These are phyloP conservation scores for Empidonax alnorum DNA, from an alignment of 2,113 vertebrate genomes.

Conservation along the genomic window DNA sequence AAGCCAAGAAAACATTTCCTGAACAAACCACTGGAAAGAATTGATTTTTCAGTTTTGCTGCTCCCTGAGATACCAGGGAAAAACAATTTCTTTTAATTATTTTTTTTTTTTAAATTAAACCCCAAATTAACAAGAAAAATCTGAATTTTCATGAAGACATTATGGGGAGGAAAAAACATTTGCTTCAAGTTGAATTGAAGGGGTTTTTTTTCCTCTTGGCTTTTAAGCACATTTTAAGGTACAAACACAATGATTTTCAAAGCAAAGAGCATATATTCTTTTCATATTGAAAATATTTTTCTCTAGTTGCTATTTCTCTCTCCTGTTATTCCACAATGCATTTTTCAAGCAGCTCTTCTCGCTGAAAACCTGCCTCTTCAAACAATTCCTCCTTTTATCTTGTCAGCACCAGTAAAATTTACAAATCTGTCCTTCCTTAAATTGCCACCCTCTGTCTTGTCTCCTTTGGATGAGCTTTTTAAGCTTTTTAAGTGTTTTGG, in stretches of 20 bases:
- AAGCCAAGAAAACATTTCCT: not conserved
- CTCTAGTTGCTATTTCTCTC: not conserved
- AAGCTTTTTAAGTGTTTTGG: not conserved
- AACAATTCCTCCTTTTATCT: conserved; percentile 22
- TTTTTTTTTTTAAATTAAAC: not conserved
- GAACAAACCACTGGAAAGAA: not conserved
- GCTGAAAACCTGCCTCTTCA: conserved; percentile 10
- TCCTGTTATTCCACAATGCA: not conserved
- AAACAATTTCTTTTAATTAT: not conserved
- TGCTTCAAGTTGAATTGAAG: not conserved
- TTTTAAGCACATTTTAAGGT: not conserved
- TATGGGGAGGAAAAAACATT: not conserved
- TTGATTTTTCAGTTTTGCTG: not conserved
- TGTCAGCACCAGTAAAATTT: not conserved
- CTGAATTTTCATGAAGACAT: not conserved
- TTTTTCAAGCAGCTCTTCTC: not conserved
- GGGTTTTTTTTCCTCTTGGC: not conserved
- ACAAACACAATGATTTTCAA: not conserved
- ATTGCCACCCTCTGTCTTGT: not conserved
- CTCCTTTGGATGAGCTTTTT: not conserved
- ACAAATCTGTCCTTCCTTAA: not conserved
- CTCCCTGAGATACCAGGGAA: not conserved
- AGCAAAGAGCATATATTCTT: not conserved
- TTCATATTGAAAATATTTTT: not conserved
- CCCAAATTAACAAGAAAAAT: not conserved